Base-by-base conservation (phyloP, 2,113 vertebrate species). In the Platanista minor region DNA sequence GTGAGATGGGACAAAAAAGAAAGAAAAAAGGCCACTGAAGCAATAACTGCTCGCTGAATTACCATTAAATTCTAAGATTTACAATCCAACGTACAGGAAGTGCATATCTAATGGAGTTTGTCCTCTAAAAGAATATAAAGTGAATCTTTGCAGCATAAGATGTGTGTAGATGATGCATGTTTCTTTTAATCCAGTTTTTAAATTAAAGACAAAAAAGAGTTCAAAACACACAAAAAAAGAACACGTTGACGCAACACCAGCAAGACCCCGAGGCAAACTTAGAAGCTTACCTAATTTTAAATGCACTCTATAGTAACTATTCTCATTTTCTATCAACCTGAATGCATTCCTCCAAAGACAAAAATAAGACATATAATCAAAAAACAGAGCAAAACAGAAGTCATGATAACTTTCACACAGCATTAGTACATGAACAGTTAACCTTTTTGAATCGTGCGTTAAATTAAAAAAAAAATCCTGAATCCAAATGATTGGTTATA, bases 11-110 rank as follows among this genome's bases (percentile, higher is more conserved):
- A 99, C 98, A 97, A 98, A 99, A 98, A 98, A 98, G 98, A 98
- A 98, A 98, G 98, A 98, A 98, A 97, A 99, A 99, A 99, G 98
- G 99, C 99, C 98, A 98, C 98, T 97, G 98, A 99, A 99, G 99
- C 98, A 99, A 98, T 99, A 99, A 99, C 98, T 98, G 99, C 98
- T 98, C 98, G 98, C 98, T 98, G 98, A 99, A 99, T 99, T 99
- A 99, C 98, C 99, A 99, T 99, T 99, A 99, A 98, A 99, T 98
- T 98, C 98, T 98, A 99, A 99, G 99, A 99, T 99, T 99, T 99
- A 99, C 98, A 99, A 99, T 98, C 98, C 95, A 98, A 98, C 64
- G 98, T 98, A 99, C 98, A 98, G 98, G 98, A 99, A 99, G 98
- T 98, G 99, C 99, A 99, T 99, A 99, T 99, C 98, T 99, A 99